Base-by-base conservation (phyloP, 2,113 vertebrate species). In the Lutjanus erythropterus region DNA sequence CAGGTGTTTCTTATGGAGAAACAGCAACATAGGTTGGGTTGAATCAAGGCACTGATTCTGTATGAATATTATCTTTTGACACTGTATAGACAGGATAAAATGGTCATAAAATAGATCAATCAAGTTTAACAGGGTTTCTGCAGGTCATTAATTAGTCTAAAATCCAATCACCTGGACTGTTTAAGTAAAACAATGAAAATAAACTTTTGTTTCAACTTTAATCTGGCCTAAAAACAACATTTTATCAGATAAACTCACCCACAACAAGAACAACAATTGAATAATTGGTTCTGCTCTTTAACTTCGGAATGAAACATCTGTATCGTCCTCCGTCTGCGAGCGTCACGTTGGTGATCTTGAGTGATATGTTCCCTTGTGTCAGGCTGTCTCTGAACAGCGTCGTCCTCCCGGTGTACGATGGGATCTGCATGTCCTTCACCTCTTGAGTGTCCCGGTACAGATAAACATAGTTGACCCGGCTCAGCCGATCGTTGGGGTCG, bases 211-310 rank as follows among this genome's bases (percentile, higher is more conserved):
- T 21, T 16, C 19, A 39, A 14, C 12, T 42, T 27, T 27, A 42
- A 64, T 65, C 25, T 65, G 18, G 9, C 37, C 7, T 15, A 18
- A 14, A 31, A 47, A 49, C 14, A 39, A 15, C 12, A 42, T 42
- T 42, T 42, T 14, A 19, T 44, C 52, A 42, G 35, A 18, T 18
- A 0, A 52, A 62, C 85, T 89, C 60, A 87, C 81, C 79, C 2
- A 89, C 60, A 11, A 71, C 18, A 0, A 87, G 85, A 1, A 1
- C 11, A 29, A 87, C 39, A 0, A 64, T 0, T 0, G 68, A 29
- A 3, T 0, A 39, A 16, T 0, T 31, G 0, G 0, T 2, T 1
- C 0, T 0, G 44, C 41, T 2, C 2, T n/a, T 2, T n/a, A 80
- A 21, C 21, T 39, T 74, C 0, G 85, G 85, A 12, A 85, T 35